Percentiles rank a stretch among this genome's conserved stretches.
These are phyloP conservation scores for Parnassius mnemosyne DNA, from an alignment of 2,888 invertebrate genomes.

Conservation along the genomic window DNA sequence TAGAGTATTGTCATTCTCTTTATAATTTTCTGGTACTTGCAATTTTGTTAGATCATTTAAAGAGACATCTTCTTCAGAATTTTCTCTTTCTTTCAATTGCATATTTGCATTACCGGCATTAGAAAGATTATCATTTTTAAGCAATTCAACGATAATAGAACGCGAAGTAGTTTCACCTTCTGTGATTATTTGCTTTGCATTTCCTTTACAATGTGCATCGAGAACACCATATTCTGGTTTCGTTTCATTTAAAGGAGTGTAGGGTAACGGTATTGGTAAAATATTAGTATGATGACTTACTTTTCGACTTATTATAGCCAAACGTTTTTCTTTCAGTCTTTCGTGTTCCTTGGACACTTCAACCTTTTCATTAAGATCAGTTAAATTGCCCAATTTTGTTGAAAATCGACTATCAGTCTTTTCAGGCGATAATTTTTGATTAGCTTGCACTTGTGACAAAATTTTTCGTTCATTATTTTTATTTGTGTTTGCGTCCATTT, in stretches of 20 bases:
- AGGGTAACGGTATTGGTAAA: slow-evolving; percentile 54
- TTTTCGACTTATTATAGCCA: slow-evolving; percentile 56
- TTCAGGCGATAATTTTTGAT: slow-evolving; percentile 32
- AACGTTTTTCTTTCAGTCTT: slow-evolving; percentile 54
- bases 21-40: slow-evolving; percentile 14
- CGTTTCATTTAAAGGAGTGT: slow-evolving; percentile 38
- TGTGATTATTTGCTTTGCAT: slow-evolving; percentile 10
- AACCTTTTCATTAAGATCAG: slow-evolving; percentile 31
- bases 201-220: background rate
- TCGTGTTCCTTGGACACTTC: slow-evolving; percentile 38
- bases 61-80: background rate
- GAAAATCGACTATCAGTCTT: slow-evolving; percentile 28
- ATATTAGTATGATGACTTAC: slow-evolving; percentile 40
- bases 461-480: slow-evolving; percentile 40
- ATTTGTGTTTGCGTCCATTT: slow-evolving; percentile 9
- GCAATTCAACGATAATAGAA: background rate
- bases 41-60: background rate
- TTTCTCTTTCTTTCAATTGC: background rate
- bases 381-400: slow-evolving; percentile 28
- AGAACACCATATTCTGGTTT: background rate
- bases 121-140: slow-evolving; percentile 12
- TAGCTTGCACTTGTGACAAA: slow-evolving; percentile 55
- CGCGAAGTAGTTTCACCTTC: background rate
- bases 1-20: slow-evolving; percentile 43
- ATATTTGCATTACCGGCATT: slow-evolving; percentile 25